phyloP scores from a whole-genome alignment of 1,140 invertebrate species.

The Drosophila setifemur region DNA sequence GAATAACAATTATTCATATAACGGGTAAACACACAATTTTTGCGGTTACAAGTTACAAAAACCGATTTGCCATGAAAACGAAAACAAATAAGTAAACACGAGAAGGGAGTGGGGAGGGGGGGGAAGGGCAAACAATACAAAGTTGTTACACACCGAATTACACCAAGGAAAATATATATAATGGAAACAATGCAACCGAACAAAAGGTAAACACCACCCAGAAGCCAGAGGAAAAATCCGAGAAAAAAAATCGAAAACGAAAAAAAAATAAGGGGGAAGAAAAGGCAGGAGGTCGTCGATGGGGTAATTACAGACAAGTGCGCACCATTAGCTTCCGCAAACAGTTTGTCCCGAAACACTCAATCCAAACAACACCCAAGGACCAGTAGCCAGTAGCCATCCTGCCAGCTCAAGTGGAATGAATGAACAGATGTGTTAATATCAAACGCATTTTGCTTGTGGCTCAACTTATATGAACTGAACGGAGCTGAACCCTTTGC shows the following conservation, averaged over 20 bases:
- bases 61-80: constrained; percentile 67
- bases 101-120: not conserved
- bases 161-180: constrained; percentile 21
- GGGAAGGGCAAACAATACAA: constrained; percentile 43
- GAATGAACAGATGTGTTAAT: constrained; percentile 82
- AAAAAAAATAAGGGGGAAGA: not conserved
- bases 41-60: constrained; percentile 74
- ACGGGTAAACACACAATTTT: constrained; percentile 14
- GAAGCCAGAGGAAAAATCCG: too few species aligned
- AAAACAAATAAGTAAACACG: constrained; percentile 64
- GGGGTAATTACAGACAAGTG: constrained; percentile 80
- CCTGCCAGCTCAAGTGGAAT: constrained; percentile 75
- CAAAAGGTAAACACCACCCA: constrained; percentile 55
- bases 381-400: not conserved
- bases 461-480: constrained; percentile 59
- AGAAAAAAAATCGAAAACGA: too few species aligned
- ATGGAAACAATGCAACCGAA: constrained; percentile 60
- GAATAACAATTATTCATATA: constrained; percentile 31
- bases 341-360: constrained; percentile 57
- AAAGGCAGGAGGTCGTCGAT: constrained; percentile 7
- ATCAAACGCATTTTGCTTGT: constrained; percentile 73
- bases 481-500: constrained; percentile 12
- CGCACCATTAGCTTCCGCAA: constrained; percentile 81
- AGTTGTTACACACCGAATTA: constrained; percentile 48
- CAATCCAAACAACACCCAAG: constrained; percentile 44